Conservation (phyloP, 2,113 vertebrate species). For the Stigmatopora nigra region DNA sequence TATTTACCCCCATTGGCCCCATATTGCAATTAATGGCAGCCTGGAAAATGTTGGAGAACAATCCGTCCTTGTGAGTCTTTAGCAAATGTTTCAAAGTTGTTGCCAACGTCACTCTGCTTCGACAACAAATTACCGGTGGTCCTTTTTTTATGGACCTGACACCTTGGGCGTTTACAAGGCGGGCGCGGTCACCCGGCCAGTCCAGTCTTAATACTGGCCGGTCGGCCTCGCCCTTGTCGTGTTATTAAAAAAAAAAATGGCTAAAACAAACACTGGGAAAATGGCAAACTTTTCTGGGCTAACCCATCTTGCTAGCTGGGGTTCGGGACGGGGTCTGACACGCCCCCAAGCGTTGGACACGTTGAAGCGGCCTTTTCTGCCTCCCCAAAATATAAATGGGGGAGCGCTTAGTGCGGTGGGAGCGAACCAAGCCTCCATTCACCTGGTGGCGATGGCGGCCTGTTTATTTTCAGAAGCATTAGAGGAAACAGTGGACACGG, state of each 20-base stretch:
- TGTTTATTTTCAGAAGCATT: constrained; percentile 73
- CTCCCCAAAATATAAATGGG: constrained; percentile 48
- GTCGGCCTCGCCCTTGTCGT: constrained; percentile 43
- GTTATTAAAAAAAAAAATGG: constrained; percentile 48
- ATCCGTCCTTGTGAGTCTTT: neutral
- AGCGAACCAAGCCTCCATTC: constrained; percentile 67
- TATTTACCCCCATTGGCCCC: constrained; percentile 41
- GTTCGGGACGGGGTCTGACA: no score
- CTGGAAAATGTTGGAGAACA: constrained; percentile 5
- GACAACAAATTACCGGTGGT: constrained; percentile 55
- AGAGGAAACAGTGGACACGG: constrained; percentile 61
- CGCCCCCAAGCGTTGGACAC: constrained; percentile 21
- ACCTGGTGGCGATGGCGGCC: constrained; percentile 49
- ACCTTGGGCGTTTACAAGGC: constrained; percentile 55
- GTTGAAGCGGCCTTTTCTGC: constrained; percentile 54
- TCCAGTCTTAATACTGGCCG: constrained; percentile 1
- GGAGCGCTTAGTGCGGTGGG: constrained; percentile 35
- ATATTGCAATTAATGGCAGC: constrained; percentile 30
- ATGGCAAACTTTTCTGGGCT: constrained; percentile 36
- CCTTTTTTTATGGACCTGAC: constrained; percentile 50
- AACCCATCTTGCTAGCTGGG: constrained; percentile 35
- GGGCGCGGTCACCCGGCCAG: constrained; percentile 32
- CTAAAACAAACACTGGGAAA: constrained; percentile 55
- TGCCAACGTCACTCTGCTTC: neutral
- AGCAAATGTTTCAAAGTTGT: neutral